Evolutionary conservation across 2,113 vertebrate species (phyloP).

Genomic region (Merops nubicus): DNA sequence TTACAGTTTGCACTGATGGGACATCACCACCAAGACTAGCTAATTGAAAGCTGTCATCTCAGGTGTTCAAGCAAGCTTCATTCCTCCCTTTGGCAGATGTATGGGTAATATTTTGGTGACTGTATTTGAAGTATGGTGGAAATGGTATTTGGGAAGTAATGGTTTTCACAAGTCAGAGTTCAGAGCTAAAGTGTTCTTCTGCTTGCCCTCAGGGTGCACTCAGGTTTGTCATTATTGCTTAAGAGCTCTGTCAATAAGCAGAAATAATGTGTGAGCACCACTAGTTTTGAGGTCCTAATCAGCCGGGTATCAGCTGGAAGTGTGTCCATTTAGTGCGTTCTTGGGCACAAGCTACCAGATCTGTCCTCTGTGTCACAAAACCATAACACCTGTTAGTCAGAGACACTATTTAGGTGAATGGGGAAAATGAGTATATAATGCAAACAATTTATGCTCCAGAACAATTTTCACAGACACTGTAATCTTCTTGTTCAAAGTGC

Average conservation of each 20-base stretch:
- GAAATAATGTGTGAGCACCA: not conserved
- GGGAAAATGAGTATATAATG: not conserved
- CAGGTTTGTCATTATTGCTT: not conserved
- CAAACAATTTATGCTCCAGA: not conserved
- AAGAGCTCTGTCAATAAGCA: not conserved
- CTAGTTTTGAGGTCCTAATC: not conserved
- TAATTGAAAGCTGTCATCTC: not conserved
- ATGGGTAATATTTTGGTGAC: not conserved
- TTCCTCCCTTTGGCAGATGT: not conserved
- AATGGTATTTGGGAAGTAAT: not conserved
- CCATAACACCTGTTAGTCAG: fast-evolving
- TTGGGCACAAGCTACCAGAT: not conserved
- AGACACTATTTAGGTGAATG: fast-evolving
- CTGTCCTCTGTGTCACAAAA: not conserved
- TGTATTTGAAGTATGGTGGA: not conserved
- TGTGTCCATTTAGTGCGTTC: not conserved
- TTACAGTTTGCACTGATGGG: not conserved
- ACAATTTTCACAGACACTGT: not conserved
- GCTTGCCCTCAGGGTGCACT: not conserved
- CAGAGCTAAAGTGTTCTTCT: not conserved
- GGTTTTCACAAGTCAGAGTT: not conserved
- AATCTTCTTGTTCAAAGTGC: not conserved
- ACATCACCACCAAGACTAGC: not conserved
- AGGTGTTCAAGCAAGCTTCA: not conserved
- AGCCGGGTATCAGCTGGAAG: not conserved